Percentiles rank a stretch among this genome's conserved stretches.
Evolutionary conservation across 2,113 vertebrate species (phyloP).

Genomic region (Hemicordylus capensis): DNA sequence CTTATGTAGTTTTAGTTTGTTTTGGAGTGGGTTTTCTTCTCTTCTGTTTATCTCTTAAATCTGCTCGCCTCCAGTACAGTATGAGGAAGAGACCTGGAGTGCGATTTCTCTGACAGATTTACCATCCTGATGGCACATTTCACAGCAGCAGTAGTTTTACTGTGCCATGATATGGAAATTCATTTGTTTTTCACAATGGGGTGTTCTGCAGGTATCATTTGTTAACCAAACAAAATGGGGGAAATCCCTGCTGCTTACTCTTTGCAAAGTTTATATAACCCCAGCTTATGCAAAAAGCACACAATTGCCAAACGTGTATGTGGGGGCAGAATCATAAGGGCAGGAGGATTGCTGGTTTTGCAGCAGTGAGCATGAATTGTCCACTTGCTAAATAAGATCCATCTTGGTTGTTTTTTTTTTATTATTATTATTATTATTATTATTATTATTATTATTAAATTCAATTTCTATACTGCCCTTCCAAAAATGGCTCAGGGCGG

Average conservation of each 20-base stretch:
- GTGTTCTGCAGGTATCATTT: background rate
- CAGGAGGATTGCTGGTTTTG: too few relatives aligned
- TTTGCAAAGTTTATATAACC: background rate
- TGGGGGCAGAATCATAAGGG: too few relatives aligned
- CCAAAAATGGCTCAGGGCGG: too few relatives aligned
- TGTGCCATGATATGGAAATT: background rate
- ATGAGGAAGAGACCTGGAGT: background rate
- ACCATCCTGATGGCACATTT: background rate
- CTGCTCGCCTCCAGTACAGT: background rate
- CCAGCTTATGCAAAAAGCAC: too few relatives aligned
- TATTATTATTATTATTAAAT: too few relatives aligned
- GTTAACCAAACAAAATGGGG: background rate
- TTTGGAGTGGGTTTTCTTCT: too few relatives aligned
- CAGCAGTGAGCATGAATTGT: too few relatives aligned
- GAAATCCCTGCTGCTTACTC: background rate
- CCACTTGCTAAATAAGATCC: too few relatives aligned
- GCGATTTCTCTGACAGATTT: background rate
- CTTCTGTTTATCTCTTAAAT: background rate
- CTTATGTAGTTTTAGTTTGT: background rate
- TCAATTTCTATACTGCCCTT: too few relatives aligned
- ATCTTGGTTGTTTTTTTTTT: too few relatives aligned
- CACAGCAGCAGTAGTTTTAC: accelerated
- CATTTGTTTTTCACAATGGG: accelerated
- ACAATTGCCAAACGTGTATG: too few relatives aligned
- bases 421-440: too few relatives aligned